A percentile compares a stretch with the other conserved stretches of the same genome.
These are phyloP conservation scores for Polyergus mexicanus DNA, from an alignment of 1,140 invertebrate genomes.

Conservation along the genomic window DNA sequence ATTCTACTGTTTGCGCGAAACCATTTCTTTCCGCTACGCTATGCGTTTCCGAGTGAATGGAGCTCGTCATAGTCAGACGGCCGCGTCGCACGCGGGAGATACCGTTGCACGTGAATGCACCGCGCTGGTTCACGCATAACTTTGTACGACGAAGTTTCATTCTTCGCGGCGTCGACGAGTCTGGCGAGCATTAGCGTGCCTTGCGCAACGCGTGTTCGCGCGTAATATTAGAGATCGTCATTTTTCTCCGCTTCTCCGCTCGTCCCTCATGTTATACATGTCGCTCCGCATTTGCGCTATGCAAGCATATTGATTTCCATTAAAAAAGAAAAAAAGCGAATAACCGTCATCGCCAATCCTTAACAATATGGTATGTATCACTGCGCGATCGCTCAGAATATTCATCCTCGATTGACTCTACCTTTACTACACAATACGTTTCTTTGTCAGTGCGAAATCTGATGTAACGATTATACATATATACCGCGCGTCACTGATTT, in stretches of 20 bases:
- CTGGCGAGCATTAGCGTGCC: not conserved
- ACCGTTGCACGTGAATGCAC: constrained; percentile 55
- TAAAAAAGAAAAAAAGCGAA: not conserved
- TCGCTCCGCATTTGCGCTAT: not conserved
- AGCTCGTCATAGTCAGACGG: constrained; percentile 53
- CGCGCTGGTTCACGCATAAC: constrained; percentile 53
- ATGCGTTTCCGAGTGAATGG: constrained; percentile 39
- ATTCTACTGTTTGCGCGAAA: not conserved
- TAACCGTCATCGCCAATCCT: not conserved
- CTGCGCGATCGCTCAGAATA: not conserved
- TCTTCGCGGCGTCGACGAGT: constrained; percentile 20
- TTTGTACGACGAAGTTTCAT: constrained; percentile 30
- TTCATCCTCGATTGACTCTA: too few species aligned
- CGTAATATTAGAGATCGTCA: constrained; percentile 33
- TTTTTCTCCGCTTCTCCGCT: not conserved
- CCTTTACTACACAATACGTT: not conserved
- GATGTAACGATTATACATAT: not conserved
- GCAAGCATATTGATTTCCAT: not conserved
- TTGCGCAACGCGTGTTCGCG: not conserved
- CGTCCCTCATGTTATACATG: not conserved
- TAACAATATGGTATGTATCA: not conserved
- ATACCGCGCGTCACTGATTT: too few species aligned
- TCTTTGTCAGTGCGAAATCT: not conserved
- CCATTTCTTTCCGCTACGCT: constrained; percentile 20
- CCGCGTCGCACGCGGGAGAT: constrained; percentile 49